A percentile compares a stretch with the other conserved stretches of the same genome.
These are phyloP conservation scores for Chironomus tentans DNA, from an alignment of 2,888 invertebrate genomes.

Conservation along the genomic window DNA sequence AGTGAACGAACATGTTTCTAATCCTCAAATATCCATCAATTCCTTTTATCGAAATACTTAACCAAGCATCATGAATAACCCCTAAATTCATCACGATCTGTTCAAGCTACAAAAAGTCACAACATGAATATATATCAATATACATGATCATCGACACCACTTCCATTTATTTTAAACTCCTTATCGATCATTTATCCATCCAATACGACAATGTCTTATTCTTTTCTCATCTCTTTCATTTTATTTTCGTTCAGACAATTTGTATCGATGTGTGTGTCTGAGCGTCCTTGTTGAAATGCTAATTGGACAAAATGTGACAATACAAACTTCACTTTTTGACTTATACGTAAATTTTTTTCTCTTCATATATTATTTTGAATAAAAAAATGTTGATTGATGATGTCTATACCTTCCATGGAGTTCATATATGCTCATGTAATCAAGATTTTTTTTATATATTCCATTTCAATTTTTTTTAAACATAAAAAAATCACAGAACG, in stretches of 20 bases:
- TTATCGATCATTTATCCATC: background rate
- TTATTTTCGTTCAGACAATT: background rate
- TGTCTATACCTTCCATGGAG: background rate
- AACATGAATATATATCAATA: too few relatives aligned
- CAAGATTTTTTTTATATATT: background rate
- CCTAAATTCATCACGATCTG: too few relatives aligned
- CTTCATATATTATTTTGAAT: background rate
- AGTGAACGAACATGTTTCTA: too few relatives aligned
- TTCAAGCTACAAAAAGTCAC: too few relatives aligned
- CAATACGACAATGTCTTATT: background rate
- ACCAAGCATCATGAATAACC: too few relatives aligned
- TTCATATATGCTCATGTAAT: background rate
- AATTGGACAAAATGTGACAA: constrained; percentile 9
- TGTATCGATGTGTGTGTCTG: too few relatives aligned
- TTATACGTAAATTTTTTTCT: background rate
- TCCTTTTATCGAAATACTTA: too few relatives aligned
- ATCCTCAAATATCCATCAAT: too few relatives aligned
- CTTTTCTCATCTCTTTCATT: background rate
- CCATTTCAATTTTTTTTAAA: background rate
- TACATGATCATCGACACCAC: background rate
- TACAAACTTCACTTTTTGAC: background rate
- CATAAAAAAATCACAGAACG: background rate
- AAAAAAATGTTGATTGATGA: background rate
- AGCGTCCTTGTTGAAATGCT: constrained; percentile 9
- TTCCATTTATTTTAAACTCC: background rate